These are phyloP conservation scores for Pipistrellus pygmaeus DNA, from an alignment of 2,797 vertebrate species.

Conservation along the genomic window DNA sequence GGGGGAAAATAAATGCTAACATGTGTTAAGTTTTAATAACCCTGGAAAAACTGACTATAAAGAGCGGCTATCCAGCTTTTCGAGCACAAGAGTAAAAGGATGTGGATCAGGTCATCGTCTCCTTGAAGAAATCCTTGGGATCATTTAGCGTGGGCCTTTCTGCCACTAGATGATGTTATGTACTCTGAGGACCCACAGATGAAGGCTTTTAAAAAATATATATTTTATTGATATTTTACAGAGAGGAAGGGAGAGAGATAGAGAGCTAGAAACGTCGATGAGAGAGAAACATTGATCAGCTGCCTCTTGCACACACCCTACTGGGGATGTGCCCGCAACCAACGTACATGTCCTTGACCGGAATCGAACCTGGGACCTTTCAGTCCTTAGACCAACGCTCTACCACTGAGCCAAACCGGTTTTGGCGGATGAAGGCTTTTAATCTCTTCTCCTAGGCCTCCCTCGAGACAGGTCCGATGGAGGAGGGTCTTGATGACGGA, in stretches of 20 bases:
- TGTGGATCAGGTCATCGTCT: not conserved
- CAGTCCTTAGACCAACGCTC: too few species aligned
- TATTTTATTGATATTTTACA: too few species aligned
- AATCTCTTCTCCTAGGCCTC: not conserved
- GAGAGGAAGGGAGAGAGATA: too few species aligned
- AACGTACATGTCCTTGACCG: too few species aligned
- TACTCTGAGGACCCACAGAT: not conserved
- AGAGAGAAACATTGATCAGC: too few species aligned
- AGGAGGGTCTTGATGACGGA: not conserved
- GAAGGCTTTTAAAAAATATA: not conserved
- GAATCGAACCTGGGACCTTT: too few species aligned
- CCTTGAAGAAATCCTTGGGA: not conserved
- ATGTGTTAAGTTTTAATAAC: slow-evolving; percentile 19
- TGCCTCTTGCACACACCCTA: too few species aligned
- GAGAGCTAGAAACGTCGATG: too few species aligned
- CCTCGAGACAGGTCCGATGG: not conserved
- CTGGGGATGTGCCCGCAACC: too few species aligned
- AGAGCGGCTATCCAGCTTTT: not conserved
- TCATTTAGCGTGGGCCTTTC: not conserved
- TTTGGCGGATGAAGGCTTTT: not conserved
- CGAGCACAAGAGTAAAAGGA: slow-evolving; percentile 2
- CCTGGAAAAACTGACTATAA: not conserved
- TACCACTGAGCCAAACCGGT: too few species aligned
- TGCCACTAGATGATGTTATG: not conserved
- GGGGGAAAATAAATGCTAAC: slow-evolving; percentile 1